Evolutionary conservation across 2,113 vertebrate genomes (phyloP).

Genomic region (Alexandromys fortis): DNA sequence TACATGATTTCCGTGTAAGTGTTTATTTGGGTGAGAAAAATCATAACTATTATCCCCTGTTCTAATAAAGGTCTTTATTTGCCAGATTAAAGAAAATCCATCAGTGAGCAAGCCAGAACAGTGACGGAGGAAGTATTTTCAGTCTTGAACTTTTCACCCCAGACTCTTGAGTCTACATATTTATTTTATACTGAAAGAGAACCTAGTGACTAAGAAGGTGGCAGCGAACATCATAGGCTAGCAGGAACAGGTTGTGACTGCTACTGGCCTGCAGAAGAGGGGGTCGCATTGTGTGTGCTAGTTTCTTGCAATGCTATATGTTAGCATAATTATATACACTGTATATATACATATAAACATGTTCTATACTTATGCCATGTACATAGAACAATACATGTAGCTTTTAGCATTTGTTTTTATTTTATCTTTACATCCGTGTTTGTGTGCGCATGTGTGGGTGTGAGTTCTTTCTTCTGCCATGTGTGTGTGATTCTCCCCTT

Average conservation of each 20-base stretch:
- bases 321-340: not conserved
- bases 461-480: not conserved
- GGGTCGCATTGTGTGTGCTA: not conserved
- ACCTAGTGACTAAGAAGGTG: slow-evolving; percentile 28
- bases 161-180: slow-evolving; percentile 26
- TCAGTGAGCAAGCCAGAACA: slow-evolving; percentile 7
- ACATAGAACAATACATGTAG: not conserved
- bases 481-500: not conserved
- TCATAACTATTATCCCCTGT: not conserved
- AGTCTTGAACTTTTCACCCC: slow-evolving; percentile 69
- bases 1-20: slow-evolving; percentile 20
- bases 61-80: slow-evolving; percentile 56
- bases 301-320: not conserved
- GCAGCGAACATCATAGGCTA: not conserved
- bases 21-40: slow-evolving; percentile 45
- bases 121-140: slow-evolving; percentile 50
- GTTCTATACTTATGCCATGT: not conserved
- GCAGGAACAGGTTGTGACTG: not conserved
- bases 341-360: not conserved
- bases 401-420: not conserved
- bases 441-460: not conserved
- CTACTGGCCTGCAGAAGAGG: not conserved
- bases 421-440: not conserved
- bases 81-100: slow-evolving; percentile 42
- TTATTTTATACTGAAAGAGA: slow-evolving; percentile 57